Evolutionary conservation across 2,113 vertebrate genomes (phyloP), one percentile per base, ranked within the genome.

Genomic region (Sapajus apella): DNA sequence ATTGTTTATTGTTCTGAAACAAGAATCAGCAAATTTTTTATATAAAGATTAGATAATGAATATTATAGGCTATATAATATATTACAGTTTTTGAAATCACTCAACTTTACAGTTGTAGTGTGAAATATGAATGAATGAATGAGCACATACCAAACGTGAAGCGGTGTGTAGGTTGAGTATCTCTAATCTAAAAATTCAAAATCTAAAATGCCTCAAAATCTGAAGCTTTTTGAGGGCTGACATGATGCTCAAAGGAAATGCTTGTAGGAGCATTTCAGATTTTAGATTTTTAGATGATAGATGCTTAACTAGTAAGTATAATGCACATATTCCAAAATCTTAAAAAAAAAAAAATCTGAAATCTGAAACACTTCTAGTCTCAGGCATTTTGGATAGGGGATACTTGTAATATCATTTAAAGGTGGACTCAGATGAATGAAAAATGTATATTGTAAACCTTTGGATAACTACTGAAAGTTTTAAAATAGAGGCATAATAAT

Each of bases 11-110:
- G 55, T 9, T 85, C 12, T 89, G 70, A 88, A 91, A 83, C 14
- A 90, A 23, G 43, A 30, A 17, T 95, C 23, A 91, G 27, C 76
- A 91, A 82, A 68, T 35, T 83, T 94, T 95, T 84, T 92, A 61
- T 92, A 35, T 58, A 16, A 81, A 97, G 32, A 4, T 17, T 55
- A 89, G 37, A 68, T 37, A 45, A 11, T 76, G 85, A 45, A 17
- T 82, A 90, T 80, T 80, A 66, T 80, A 86, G 64, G 17, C 35
- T 40, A 40, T 40, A 40, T 40, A 40, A 40, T 40, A 40, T 40
- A 40, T 40, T 40, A 40, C 2, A 30, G 13, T 70, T 37, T 87
- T 91, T 91, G 43, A 3, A 56, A 55, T 32, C 95, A 64, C 52
- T 87, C 32, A 96, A 3, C 37, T 43, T 25, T 50, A 27, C 47